phyloP scores from a whole-genome alignment of 2,113 vertebrate species.

The zebrafish (Danio rerio) region DNA sequence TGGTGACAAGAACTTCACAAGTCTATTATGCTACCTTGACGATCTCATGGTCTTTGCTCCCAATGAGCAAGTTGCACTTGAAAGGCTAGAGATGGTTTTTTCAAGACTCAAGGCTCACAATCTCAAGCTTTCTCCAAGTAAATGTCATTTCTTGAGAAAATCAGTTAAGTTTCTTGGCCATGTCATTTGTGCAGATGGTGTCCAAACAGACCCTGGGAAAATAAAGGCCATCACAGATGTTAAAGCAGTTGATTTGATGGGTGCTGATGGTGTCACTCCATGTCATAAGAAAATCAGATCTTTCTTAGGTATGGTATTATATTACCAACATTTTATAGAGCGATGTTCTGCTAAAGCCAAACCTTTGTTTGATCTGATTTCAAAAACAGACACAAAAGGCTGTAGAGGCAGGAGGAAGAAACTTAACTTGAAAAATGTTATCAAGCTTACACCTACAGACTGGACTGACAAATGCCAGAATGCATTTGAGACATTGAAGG shows the following conservation, averaged over 20 bases:
- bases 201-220: neutral
- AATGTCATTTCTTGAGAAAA: conserved; percentile 5
- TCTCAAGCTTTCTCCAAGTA: conserved; percentile 21
- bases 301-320: conserved; percentile 33
- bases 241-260: conserved; percentile 7
- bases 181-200: neutral
- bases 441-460: neutral
- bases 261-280: neutral
- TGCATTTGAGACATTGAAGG: too few species aligned
- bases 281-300: neutral
- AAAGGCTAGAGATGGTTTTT: neutral
- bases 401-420: neutral
- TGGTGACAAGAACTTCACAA: conserved; percentile 27
- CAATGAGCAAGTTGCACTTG: neutral
- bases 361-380: neutral
- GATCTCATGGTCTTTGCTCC: conserved; percentile 2
- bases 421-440: neutral
- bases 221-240: neutral
- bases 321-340: conserved; percentile 35
- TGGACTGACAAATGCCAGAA: neutral
- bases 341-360: conserved; percentile 33
- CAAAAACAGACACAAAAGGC: neutral
- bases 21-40: conserved; percentile 18
- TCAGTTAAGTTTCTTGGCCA: conserved; percentile 27
- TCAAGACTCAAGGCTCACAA: conserved; percentile 16